Conservation (phyloP, 2,888 invertebrate species). For the Pelosia muscerda region DNA sequence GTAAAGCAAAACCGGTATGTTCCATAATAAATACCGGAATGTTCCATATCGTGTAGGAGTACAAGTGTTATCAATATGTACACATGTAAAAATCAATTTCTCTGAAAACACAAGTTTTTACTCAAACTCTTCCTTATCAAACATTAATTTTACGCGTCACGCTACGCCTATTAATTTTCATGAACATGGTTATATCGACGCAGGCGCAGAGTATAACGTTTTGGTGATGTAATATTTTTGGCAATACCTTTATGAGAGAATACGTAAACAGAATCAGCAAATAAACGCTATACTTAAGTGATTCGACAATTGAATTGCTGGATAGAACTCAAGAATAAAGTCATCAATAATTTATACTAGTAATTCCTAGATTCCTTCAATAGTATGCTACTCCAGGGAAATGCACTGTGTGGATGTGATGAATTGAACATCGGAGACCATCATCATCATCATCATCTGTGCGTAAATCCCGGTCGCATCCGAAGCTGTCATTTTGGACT, state of each 20-base stretch:
- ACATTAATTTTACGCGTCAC: constrained; percentile 59
- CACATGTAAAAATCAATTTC: constrained; percentile 29
- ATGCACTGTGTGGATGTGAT: too few relatives aligned
- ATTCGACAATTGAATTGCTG: background rate
- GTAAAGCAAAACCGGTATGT: too few relatives aligned
- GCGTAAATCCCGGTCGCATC: too few relatives aligned
- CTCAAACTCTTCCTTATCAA: constrained; percentile 52
- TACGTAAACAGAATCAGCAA: background rate
- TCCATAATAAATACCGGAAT: too few relatives aligned
- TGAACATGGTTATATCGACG: constrained; percentile 11
- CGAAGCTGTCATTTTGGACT: too few relatives aligned
- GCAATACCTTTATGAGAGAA: background rate
- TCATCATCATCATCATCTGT: too few relatives aligned
- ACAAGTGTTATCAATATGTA: too few relatives aligned
- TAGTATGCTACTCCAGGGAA: background rate
- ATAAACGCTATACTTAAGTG: constrained; percentile 1
- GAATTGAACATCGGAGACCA: too few relatives aligned
- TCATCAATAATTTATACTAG: too few relatives aligned
- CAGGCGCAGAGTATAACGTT: constrained; percentile 3
- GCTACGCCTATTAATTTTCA: constrained; percentile 51
- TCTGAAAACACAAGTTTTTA: constrained; percentile 30
- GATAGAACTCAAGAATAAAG: background rate
- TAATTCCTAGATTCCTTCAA: background rate
- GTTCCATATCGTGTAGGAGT: too few relatives aligned
- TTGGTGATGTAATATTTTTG: constrained; percentile 12